phyloP scores from a whole-genome alignment of 92 coral and sea anemone species.

The Galaxea fascicularis region DNA sequence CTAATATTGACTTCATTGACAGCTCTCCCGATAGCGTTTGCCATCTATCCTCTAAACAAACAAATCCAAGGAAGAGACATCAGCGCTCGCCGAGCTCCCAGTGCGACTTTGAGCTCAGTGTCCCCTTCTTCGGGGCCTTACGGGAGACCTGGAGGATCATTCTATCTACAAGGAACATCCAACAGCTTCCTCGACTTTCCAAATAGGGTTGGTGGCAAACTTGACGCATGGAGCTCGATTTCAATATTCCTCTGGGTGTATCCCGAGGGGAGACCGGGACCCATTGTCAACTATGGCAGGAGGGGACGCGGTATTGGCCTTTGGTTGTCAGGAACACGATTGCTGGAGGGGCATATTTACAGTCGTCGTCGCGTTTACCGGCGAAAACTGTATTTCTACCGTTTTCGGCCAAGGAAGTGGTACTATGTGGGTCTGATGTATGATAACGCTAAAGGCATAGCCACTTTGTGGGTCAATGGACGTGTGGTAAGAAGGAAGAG shows the following conservation, averaged over 20 bases:
- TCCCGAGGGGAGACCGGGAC: constrained; percentile 65
- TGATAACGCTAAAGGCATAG: constrained; percentile 66
- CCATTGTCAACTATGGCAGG: constrained; percentile 75
- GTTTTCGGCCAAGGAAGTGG: constrained; percentile 57
- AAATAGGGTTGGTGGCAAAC: constrained; percentile 69
- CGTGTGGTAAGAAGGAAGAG: constrained; percentile 52
- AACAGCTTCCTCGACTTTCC: constrained; percentile 77
- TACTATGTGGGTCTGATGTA: constrained; percentile 78
- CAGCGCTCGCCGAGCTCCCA: constrained; percentile 73
- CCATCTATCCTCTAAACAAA: constrained; percentile 75
- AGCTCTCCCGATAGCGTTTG: constrained; percentile 78
- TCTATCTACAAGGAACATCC: constrained; percentile 51
- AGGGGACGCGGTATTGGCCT: constrained; percentile 81
- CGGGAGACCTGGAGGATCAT: constrained; percentile 74
- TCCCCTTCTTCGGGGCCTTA: constrained; percentile 63
- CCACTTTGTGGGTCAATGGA: constrained; percentile 71
- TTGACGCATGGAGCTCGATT: constrained; percentile 72
- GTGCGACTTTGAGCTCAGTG: constrained; percentile 41
- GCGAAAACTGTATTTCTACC: constrained; percentile 43
- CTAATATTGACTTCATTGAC: not conserved
- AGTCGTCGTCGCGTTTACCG: constrained; percentile 68
- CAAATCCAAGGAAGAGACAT: constrained; percentile 72
- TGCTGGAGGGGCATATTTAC: constrained; percentile 63
- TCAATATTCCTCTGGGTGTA: constrained; percentile 79
- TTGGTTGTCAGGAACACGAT: constrained; percentile 57